A percentile compares a stretch with the other conserved stretches of the same genome.
phyloP scores from a whole-genome alignment of 2,888 invertebrate species.

The Amblyjoppa proteus region DNA sequence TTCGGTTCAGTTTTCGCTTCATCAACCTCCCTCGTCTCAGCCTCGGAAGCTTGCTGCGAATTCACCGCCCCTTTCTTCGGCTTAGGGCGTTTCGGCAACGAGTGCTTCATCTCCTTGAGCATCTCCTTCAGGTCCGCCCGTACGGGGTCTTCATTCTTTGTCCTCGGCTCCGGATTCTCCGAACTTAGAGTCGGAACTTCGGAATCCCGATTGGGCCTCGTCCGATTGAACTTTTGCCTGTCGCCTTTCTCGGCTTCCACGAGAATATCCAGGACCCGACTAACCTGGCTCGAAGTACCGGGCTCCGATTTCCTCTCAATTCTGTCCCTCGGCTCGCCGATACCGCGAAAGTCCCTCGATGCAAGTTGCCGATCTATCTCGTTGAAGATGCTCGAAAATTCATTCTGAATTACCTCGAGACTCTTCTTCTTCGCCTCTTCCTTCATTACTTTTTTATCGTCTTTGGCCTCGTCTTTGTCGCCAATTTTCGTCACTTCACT shows the following conservation, averaged over 20 bases:
- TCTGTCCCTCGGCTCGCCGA: conserved; percentile 51
- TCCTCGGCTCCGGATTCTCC: background rate
- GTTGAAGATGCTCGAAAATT: conserved; percentile 80
- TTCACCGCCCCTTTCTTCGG: conserved; percentile 75
- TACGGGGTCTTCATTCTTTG: conserved; percentile 73
- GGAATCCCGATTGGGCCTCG: background rate
- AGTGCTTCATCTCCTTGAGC: conserved; percentile 92
- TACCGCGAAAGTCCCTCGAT: conserved; percentile 69
- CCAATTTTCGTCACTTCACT: conserved; percentile 28
- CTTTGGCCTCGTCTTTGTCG: conserved; percentile 30
- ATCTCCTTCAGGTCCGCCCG: conserved; percentile 87
- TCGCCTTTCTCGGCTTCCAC: conserved; percentile 76
- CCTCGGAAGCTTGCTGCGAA: conserved; percentile 25
- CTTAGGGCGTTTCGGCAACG: conserved; percentile 88
- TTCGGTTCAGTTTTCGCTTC: conserved; percentile 10
- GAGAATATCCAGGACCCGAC: conserved; percentile 78
- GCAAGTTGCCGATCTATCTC: conserved; percentile 79
- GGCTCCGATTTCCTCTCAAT: conserved; percentile 62
- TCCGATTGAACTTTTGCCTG: conserved; percentile 61
- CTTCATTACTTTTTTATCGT: conserved; percentile 14
- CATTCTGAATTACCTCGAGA: conserved; percentile 64
- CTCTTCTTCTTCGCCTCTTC: conserved; percentile 32
- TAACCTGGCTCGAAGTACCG: conserved; percentile 76
- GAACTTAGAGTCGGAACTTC: conserved; percentile 35
- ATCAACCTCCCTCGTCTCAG: conserved; percentile 35